Percentiles rank a stretch among this genome's conserved stretches.
Evolutionary conservation across 2,113 vertebrate genomes (phyloP).

Genomic region (Osmerus eperlanus): DNA sequence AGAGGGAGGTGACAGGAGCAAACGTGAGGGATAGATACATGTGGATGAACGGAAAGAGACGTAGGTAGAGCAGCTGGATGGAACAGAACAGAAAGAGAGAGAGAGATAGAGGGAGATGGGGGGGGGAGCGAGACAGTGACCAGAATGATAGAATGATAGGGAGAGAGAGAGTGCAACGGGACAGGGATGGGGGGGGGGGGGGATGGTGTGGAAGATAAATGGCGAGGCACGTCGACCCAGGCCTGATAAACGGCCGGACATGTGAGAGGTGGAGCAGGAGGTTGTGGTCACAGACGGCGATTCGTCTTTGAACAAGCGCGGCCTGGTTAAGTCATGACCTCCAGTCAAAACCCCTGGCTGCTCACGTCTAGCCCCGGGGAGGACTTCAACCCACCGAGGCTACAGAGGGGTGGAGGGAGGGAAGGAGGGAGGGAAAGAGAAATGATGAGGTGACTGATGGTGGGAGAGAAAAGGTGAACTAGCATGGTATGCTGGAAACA

Average conservation of each 20-base stretch:
- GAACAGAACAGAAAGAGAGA: background rate
- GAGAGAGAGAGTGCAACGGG: constrained; percentile 2
- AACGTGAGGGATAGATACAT: background rate
- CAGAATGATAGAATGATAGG: background rate
- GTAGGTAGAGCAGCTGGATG: no score
- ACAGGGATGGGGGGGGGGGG: constrained; percentile 1
- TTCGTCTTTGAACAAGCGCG: constrained; percentile 56
- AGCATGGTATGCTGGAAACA: background rate
- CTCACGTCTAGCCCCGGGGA: background rate
- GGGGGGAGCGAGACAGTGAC: constrained; percentile 17
- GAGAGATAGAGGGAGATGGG: constrained; percentile 17
- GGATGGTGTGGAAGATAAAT: constrained; percentile 35
- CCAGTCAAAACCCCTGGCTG: constrained; percentile 19
- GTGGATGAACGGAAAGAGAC: no score
- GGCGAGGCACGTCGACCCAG: constrained; percentile 29
- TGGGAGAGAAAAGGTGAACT: constrained; percentile 9
- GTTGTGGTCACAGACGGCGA: constrained; percentile 31
- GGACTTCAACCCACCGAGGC: constrained; percentile 13
- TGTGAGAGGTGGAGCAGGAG: constrained; percentile 56
- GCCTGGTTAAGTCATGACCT: constrained; percentile 46
- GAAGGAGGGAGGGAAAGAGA: background rate
- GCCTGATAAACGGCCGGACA: constrained; percentile 47
- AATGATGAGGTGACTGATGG: background rate
- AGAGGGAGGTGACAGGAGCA: background rate
- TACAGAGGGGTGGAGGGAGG: background rate